Conservation (phyloP, 2,797 vertebrate species). For the Notoglanidium macrostoma region DNA sequence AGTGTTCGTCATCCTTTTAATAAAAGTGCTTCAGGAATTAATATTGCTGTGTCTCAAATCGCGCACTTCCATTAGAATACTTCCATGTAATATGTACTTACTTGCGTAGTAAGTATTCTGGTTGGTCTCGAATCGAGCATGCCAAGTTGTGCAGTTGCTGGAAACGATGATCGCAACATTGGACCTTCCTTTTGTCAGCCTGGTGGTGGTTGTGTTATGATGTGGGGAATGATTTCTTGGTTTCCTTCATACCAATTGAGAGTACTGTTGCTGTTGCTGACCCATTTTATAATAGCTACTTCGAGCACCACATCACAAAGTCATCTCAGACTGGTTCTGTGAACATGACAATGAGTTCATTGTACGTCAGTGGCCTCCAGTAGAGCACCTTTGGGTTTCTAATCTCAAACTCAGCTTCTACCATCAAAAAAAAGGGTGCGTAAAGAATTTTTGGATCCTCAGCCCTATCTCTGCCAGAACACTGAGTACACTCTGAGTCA, state of each 20-base stretch:
- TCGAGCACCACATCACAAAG: neutral
- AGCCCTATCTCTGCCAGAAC: constrained; percentile 13
- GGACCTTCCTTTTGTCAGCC: neutral
- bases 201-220: neutral
- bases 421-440: neutral
- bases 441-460: constrained; percentile 21
- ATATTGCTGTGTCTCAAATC: too few species aligned
- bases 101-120: too few species aligned
- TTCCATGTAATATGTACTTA: too few species aligned
- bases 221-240: neutral
- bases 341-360: neutral
- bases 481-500: constrained; percentile 18
- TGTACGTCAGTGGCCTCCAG: neutral
- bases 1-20: neutral
- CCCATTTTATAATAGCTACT: neutral
- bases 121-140: too few species aligned
- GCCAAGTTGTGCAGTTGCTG: too few species aligned
- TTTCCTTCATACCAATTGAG: neutral
- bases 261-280: neutral
- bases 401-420: neutral
- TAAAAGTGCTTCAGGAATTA: neutral
- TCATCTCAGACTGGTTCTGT: neutral
- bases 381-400: neutral
- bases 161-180: too few species aligned
- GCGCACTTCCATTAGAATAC: too few species aligned